A percentile compares a stretch with the other conserved stretches of the same genome.
These are phyloP conservation scores for Perca fluviatilis DNA, from an alignment of 2,113 vertebrate species.

Conservation along the genomic window DNA sequence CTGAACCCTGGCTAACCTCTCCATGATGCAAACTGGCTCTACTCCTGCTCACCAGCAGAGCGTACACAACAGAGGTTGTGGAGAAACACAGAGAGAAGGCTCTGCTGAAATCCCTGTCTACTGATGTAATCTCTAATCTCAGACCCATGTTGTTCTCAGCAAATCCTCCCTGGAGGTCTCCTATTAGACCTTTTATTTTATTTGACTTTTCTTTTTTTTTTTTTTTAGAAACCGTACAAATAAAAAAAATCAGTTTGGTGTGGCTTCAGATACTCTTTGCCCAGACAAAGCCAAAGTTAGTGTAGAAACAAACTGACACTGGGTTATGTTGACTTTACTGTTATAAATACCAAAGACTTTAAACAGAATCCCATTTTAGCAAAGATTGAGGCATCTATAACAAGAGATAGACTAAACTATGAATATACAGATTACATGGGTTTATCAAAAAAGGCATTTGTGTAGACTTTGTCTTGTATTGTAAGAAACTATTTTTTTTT, in stretches of 20 bases:
- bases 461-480: not conserved
- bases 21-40: constrained; percentile 66
- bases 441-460: constrained; percentile 1
- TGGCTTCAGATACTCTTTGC: constrained; percentile 28
- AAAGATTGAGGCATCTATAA: constrained; percentile 6
- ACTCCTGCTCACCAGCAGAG: constrained; percentile 64
- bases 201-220: constrained; percentile 20
- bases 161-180: constrained; percentile 70
- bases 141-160: constrained; percentile 70
- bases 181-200: constrained; percentile 46
- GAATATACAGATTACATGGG: not conserved
- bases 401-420: constrained; percentile 21
- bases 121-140: constrained; percentile 79
- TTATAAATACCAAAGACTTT: constrained; percentile 60
- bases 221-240: constrained; percentile 33
- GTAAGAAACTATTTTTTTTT: not conserved
- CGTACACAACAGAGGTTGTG: constrained; percentile 68
- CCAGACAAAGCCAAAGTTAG: constrained; percentile 45
- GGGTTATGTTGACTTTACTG: constrained; percentile 67
- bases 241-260: constrained; percentile 37
- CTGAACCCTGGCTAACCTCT: constrained; percentile 80
- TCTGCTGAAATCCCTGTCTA: constrained; percentile 65
- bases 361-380: constrained; percentile 43
- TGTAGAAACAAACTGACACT: constrained; percentile 51
- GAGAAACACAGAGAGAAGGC: constrained; percentile 51